phyloP scores from a whole-genome alignment of 2,113 vertebrate species.

The Thymallus thymallus region DNA sequence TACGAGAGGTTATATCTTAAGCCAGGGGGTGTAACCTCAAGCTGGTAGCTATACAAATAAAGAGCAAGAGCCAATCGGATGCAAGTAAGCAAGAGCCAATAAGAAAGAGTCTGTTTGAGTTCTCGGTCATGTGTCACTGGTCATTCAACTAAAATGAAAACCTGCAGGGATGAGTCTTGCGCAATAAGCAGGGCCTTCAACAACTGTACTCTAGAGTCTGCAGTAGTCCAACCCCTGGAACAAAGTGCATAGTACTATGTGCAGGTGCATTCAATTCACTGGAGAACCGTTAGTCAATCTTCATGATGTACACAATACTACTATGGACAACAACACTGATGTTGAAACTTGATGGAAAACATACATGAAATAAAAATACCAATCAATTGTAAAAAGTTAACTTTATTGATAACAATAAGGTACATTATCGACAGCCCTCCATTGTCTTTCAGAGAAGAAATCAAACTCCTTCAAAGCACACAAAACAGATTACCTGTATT shows the following conservation, averaged over 20 bases:
- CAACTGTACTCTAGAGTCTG: neutral
- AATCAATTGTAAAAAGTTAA: neutral
- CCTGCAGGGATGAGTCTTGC: neutral
- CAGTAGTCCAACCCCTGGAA: neutral
- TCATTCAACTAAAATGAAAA: constrained; percentile 2
- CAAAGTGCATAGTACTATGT: neutral
- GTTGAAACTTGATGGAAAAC: no score
- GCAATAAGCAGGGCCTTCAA: neutral
- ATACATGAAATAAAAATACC: neutral
- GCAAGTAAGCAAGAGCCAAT: neutral
- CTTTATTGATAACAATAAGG: neutral
- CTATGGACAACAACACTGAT: neutral
- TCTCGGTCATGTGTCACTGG: constrained; percentile 5
- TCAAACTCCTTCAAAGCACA: neutral
- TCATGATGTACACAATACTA: neutral
- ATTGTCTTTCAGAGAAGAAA: no score
- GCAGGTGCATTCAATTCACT: neutral
- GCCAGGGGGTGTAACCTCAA: neutral
- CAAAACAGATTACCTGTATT: neutral
- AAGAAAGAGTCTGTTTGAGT: neutral
- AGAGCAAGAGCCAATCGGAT: neutral
- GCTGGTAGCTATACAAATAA: neutral
- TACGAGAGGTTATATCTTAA: neutral
- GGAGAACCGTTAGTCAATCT: neutral
- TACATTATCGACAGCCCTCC: neutral